These are phyloP conservation scores for Chaunax sp. DNA, from an alignment of 2,797 vertebrate species.

Conservation along the genomic window DNA sequence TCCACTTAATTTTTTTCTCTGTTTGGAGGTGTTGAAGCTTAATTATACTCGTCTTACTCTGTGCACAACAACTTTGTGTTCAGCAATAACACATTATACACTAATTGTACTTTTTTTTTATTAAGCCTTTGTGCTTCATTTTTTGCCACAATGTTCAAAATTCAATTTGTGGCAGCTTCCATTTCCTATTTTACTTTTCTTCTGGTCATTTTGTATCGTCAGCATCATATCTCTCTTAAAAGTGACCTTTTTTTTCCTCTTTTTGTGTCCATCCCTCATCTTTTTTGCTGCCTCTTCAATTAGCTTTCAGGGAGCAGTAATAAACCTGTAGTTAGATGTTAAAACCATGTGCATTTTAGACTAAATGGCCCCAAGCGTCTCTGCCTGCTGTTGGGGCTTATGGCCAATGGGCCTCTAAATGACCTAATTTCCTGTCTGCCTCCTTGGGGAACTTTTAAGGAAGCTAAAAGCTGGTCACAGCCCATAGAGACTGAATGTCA, in stretches of 20 bases:
- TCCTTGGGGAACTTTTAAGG: constrained; percentile 69
- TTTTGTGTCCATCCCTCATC: constrained; percentile 30
- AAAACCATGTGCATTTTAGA: constrained; percentile 77
- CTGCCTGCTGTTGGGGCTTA: constrained; percentile 65
- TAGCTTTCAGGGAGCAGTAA: constrained; percentile 57
- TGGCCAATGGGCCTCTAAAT: constrained; percentile 78
- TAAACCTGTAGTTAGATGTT: constrained; percentile 74
- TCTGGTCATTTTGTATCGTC: constrained; percentile 33
- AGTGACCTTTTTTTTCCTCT: constrained; percentile 35
- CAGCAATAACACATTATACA: constrained; percentile 29
- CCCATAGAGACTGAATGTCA: constrained; percentile 56
- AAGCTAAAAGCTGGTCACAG: constrained; percentile 61
- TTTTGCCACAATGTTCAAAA: constrained; percentile 15
- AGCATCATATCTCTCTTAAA: constrained; percentile 37
- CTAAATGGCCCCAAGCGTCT: constrained; percentile 74
- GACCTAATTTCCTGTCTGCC: constrained; percentile 74
- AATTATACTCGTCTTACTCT: constrained; percentile 42
- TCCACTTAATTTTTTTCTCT: not conserved
- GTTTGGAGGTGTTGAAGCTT: constrained; percentile 25
- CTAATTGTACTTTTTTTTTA: constrained; percentile 50
- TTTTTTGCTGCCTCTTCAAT: constrained; percentile 47
- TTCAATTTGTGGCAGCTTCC: constrained; percentile 18
- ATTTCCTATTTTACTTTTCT: constrained; percentile 9
- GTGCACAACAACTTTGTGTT: constrained; percentile 31
- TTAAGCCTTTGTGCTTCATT: constrained; percentile 14